Base-by-base conservation (phyloP, 2,888 invertebrate genomes). In the Acanthopleura granulata region DNA sequence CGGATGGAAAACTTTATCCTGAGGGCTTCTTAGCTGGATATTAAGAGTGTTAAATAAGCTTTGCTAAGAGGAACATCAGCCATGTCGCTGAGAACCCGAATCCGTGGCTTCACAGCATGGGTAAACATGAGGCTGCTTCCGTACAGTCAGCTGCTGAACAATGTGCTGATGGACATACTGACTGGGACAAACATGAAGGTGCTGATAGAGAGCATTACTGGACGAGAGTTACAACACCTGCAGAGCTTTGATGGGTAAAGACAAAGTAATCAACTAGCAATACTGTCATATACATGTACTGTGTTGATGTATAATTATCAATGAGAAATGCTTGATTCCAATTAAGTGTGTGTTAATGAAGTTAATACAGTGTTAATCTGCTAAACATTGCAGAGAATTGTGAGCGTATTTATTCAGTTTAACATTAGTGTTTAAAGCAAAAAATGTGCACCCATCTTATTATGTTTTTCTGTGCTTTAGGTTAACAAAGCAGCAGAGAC, bases 91-190 rank as follows among this genome's bases (percentile, higher is more conserved):
- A 79, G 87, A 74, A 89, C 89, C 6, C 82, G 85, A 40, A 89
- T 90, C 40, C 85, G 85, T 50, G 90, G 89, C 1, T 87, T 87
- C 80, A 90, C 90, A 49, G 87, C 89, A 62, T 90, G 90, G 90
- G 86, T 90, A 49, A 90, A 90, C 80, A 82, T 90, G 57, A 80
- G 90, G 9, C 80, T 89, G 57, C 84, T 85, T 71, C 84, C 86
- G 0, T 88, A 85, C 74, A 86, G 89, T 75, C 85, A 86, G 73
- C 81, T 88, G 12, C 81, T 90, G 72, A 88, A 86, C 81, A 89
- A 90, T 81, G 88, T 89, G 1, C 78, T 89, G 70, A 88, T 89
- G 88, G 90, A 90, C 73, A 76, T 90, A 12, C 80, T 90, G 62
- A 80, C 83, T 66, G 89, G 90, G 30, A 90, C 89, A 25, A 85